A percentile compares a stretch with the other conserved stretches of the same genome.
These are phyloP conservation scores for Dendrolimus houi DNA, from an alignment of 2,888 invertebrate species.

Conservation along the genomic window DNA sequence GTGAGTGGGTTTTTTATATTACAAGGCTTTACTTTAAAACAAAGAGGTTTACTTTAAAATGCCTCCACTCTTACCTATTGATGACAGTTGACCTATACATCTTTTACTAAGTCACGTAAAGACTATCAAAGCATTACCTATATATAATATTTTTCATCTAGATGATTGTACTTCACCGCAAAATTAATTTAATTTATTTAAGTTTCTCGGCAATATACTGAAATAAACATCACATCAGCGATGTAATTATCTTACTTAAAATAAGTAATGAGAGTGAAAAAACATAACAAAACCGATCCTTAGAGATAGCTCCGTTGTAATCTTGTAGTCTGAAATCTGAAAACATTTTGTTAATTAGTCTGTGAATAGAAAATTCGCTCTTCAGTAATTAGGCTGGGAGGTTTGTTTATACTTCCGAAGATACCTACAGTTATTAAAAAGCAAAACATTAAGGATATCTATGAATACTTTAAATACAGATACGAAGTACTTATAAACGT, in stretches of 20 bases:
- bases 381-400: constrained; percentile 7
- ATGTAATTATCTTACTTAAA: constrained; percentile 30
- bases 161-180: constrained; percentile 18
- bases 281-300: constrained; percentile 30
- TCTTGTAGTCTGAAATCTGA: constrained; percentile 73
- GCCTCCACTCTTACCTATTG: too few relatives aligned
- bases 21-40: too few relatives aligned
- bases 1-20: too few relatives aligned
- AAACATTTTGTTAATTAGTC: constrained; percentile 43
- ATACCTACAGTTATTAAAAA: too few relatives aligned
- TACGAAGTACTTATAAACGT: too few relatives aligned
- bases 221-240: constrained; percentile 22
- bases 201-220: constrained; percentile 4
- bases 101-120: constrained; percentile 6
- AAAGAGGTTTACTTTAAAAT: too few relatives aligned
- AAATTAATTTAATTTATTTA: constrained; percentile 25
- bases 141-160: constrained; percentile 8
- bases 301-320: constrained; percentile 49
- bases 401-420: too few relatives aligned
- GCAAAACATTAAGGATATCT: too few relatives aligned
- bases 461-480: too few relatives aligned
- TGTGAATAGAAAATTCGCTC: constrained; percentile 7
- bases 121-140: constrained; percentile 21
- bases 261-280: constrained; percentile 44
- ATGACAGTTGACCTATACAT: too few relatives aligned